Percentiles rank a stretch among this genome's conserved stretches.
Conservation (phyloP, 2,113 vertebrate genomes). For the Girardinichthys multiradiatus region DNA sequence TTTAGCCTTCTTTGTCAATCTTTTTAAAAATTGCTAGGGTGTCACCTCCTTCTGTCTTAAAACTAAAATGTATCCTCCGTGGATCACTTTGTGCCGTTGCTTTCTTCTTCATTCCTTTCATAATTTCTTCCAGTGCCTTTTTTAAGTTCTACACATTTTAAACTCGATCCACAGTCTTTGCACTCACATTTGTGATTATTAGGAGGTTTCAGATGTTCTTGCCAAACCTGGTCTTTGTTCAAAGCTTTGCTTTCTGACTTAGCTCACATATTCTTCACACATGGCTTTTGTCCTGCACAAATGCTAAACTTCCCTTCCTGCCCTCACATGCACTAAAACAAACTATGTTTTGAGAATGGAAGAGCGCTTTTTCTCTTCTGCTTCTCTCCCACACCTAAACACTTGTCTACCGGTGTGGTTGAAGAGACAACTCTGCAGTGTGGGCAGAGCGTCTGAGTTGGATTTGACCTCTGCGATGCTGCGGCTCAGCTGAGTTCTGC, state of each 20-base stretch:
- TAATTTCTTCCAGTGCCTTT: conserved; percentile 13
- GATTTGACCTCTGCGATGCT: conserved; percentile 61
- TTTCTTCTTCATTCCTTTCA: conserved; percentile 1
- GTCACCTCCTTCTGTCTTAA: too few relatives aligned
- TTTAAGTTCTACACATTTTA: neutral
- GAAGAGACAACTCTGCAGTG: conserved; percentile 67
- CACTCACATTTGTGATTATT: neutral
- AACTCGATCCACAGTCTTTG: neutral
- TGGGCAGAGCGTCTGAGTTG: conserved; percentile 67
- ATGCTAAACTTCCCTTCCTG: neutral
- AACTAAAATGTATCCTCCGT: neutral
- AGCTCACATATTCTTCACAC: neutral
- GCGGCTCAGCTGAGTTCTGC: conserved; percentile 53
- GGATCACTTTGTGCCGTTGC: conserved; percentile 33
- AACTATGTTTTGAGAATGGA: conserved; percentile 48
- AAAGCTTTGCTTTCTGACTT: conserved; percentile 6
- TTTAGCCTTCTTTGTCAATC: neutral
- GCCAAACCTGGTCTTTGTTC: conserved; percentile 1
- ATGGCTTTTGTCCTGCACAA: neutral
- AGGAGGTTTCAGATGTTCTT: neutral
- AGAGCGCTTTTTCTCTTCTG: conserved; percentile 14
- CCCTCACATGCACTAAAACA: conserved; percentile 10
- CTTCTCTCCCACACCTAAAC: conserved; percentile 57
- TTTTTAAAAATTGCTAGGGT: too few relatives aligned
- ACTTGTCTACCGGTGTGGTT: conserved; percentile 28